Base-by-base conservation (phyloP, 2,888 invertebrate genomes). In the Pimpla rufipes region DNA sequence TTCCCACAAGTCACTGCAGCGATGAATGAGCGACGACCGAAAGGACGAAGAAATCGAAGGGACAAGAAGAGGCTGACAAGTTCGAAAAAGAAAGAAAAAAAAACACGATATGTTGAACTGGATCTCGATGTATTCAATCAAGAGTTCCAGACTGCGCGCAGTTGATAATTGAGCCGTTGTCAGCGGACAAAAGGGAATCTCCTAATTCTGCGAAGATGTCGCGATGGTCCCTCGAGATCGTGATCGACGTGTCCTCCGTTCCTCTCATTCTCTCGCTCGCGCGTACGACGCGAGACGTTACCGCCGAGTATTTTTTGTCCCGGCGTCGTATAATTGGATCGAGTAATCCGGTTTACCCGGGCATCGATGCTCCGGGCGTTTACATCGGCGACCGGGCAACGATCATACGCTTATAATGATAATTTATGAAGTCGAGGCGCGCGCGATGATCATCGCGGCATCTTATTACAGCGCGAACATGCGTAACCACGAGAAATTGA, bases 281-380 rank as follows among this genome's bases (percentile, higher is more conserved):
- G 11, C 40, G 7, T 64, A 0, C 18, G n/a, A 59, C 35, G 62
- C 29, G 29, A 29, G 29, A 62, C 35, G 5, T 37, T 37, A 16
- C 62, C 37, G 16, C 37, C 37, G 37, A 35, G 16, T 42, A 18
- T 35, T 73, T 45, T 55, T 55, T 57, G 11, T 62, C 16, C 13
- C 42, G 55, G 23, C 42, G 40, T n/a, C 64, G 52, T 52, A 66
- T 66, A 76, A 76, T 76, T 55, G 76, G 66, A 76, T 42, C 29
- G 29, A n/a, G 16, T 67, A 77, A 77, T 77, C 77, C 68, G 77
- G 77, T 77, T 77, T 68, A 59, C 8, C 5, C 35, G 57, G 57
- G 40, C 59, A 11, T 13, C 29, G 45, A 29, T 29, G 42, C 18
- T 42, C 59, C 57, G 23, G n/a, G 55, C 71, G 29, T 55, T 70